Evolutionary conservation across 2,113 vertebrate genomes (phyloP).

Genomic region (Apodemus sylvaticus): DNA sequence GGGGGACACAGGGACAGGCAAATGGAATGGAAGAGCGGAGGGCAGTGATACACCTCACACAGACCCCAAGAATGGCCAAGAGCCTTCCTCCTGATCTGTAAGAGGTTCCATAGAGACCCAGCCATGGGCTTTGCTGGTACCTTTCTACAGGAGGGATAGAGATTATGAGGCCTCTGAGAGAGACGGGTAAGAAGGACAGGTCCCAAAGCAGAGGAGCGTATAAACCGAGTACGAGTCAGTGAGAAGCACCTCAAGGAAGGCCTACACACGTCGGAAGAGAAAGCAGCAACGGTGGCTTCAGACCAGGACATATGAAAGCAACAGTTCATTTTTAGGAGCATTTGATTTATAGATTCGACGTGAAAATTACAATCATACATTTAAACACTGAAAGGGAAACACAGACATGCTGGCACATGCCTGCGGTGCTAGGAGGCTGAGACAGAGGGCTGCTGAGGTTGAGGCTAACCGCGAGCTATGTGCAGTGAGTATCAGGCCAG

Average conservation of each 20-base stretch:
- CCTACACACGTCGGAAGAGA: not conserved
- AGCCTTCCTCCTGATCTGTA: not conserved
- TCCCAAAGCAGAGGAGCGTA: constrained; percentile 31
- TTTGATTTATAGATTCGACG: not conserved
- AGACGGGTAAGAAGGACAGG: not conserved
- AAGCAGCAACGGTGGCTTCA: not conserved
- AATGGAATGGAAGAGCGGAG: not conserved
- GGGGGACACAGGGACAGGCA: constrained; percentile 73
- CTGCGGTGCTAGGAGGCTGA: not conserved
- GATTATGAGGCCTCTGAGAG: not conserved
- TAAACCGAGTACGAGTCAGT: not conserved
- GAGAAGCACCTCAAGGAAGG: not conserved
- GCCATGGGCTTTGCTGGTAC: not conserved
- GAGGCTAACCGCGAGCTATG: not conserved
- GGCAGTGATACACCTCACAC: not conserved
- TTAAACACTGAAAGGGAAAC: not conserved
- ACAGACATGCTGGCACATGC: not conserved
- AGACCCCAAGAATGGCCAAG: not conserved
- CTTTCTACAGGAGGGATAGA: not conserved
- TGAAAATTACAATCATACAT: not conserved
- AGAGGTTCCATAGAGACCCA: not conserved
- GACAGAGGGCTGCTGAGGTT: not conserved
- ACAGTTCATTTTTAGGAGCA: not conserved
- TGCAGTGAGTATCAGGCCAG: not conserved
- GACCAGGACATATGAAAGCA: not conserved